Evolutionary conservation across 2,113 vertebrate genomes (phyloP), one percentile per base, ranked within the genome.

Genomic region (Potamarius usumacintae): DNA sequence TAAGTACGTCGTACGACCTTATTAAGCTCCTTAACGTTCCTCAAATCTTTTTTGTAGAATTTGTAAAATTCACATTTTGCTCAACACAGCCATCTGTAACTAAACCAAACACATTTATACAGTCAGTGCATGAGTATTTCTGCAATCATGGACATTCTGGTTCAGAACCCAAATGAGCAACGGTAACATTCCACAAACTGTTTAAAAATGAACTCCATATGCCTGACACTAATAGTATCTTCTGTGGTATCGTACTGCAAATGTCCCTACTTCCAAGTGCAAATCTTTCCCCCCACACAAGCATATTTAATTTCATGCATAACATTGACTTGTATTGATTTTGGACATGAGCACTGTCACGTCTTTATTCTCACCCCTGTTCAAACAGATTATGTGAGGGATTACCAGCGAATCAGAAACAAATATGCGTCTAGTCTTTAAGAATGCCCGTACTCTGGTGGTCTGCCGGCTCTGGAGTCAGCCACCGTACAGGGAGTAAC

Each of bases 131-230:
- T 52, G 25, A 79, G 55, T 79, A 79, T 55, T 65, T 78, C 74
- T 79, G 22, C 84, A 65, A 60, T 63, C 86, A 78, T 27, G 17
- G 82, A 84, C 30, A 17, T 78, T 88, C 87, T 88, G 84, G 62
- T 79, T 84, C 82, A 65, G 84, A 78, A 82, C 79, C 86, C 78
- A 76, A 82, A 72, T 25, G 50, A 76, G 34, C 69, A 48, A 82
- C 55, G 50, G 67, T 62, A 83, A 65, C 78, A 85, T 87, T 87
- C 85, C 87, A 83, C 79, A 89, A 84, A 85, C 52, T 15, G 84
- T 87, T 57, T 50, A 55, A 30, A 77, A 63, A 84, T 82, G 25
- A 52, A 30, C 69, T 87, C 85, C 85, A 87, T 83, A 84, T 80
- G 85, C 48, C 53, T 83, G 76, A 80, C 82, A 22, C 53, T 62